Conservation (phyloP, 2,113 vertebrate genomes). For the Chloropsis hardwickii region DNA sequence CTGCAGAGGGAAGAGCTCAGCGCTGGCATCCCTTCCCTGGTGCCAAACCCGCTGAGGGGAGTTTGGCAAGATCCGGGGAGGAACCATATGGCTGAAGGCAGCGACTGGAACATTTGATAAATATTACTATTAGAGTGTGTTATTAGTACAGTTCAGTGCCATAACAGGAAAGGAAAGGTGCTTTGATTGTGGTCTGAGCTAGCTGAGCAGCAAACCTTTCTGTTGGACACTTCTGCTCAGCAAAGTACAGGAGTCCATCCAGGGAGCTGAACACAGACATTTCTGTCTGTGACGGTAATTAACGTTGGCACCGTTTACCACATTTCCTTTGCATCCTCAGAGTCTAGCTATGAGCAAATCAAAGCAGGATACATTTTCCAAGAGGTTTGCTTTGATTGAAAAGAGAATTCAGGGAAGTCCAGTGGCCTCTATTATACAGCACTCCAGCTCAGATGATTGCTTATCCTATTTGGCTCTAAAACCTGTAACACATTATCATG, state of each 20-base stretch:
- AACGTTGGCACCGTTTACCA: neutral
- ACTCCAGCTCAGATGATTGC: constrained; percentile 31
- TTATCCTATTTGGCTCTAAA: constrained; percentile 55
- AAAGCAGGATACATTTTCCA: constrained; percentile 29
- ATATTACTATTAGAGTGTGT: neutral
- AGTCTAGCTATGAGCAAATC: constrained; percentile 1
- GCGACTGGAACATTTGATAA: neutral
- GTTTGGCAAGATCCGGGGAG: neutral
- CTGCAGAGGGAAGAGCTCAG: neutral
- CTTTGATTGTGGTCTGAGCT: neutral
- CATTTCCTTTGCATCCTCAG: constrained; percentile 6
- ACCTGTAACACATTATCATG: constrained; percentile 41
- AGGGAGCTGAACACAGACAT: neutral
- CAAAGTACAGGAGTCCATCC: neutral
- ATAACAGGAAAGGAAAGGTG: neutral
- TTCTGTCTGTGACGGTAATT: constrained; percentile 1
- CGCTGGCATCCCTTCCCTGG: neutral
- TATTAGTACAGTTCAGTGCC: neutral
- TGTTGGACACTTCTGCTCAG: neutral
- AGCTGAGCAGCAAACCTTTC: neutral
- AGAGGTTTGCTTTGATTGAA: constrained; percentile 24
- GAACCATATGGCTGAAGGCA: neutral
- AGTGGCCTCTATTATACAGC: neutral
- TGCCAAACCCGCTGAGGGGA: neutral
- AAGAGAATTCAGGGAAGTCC: constrained; percentile 31